phyloP scores from a whole-genome alignment of 2,797 vertebrate species.

The Lutra lutra region DNA sequence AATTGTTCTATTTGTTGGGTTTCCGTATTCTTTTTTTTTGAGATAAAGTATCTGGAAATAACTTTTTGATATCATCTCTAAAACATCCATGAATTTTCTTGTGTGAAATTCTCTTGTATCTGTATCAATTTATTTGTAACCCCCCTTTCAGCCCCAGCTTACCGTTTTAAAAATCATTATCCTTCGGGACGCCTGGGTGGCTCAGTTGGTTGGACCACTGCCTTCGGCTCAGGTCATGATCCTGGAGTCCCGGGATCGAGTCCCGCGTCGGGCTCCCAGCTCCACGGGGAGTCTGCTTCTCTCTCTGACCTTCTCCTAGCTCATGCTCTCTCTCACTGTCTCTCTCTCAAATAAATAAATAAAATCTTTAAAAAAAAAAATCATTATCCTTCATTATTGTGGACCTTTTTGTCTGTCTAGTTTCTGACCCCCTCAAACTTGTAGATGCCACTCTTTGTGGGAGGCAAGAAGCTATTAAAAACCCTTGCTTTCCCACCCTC shows the following conservation, averaged over 20 bases:
- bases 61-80: neutral
- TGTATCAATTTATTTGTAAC: neutral
- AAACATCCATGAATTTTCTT: neutral
- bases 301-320: too few species aligned
- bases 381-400: neutral
- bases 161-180: neutral
- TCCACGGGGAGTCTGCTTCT: too few species aligned
- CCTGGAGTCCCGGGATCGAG: too few species aligned
- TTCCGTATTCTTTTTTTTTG: neutral
- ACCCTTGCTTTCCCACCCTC: neutral
- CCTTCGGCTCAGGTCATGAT: too few species aligned
- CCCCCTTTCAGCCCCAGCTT: neutral
- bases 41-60: neutral
- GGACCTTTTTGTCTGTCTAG: neutral
- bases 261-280: too few species aligned
- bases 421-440: neutral
- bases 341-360: too few species aligned
- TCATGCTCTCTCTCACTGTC: too few species aligned
- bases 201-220: too few species aligned
- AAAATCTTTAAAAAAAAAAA: too few species aligned
- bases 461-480: neutral
- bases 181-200: too few species aligned
- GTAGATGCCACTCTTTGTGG: neutral
- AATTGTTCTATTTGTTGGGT: neutral
- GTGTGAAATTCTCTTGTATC: neutral